These are phyloP conservation scores for Momotus momota DNA, from an alignment of 2,797 vertebrate genomes.

Conservation along the genomic window DNA sequence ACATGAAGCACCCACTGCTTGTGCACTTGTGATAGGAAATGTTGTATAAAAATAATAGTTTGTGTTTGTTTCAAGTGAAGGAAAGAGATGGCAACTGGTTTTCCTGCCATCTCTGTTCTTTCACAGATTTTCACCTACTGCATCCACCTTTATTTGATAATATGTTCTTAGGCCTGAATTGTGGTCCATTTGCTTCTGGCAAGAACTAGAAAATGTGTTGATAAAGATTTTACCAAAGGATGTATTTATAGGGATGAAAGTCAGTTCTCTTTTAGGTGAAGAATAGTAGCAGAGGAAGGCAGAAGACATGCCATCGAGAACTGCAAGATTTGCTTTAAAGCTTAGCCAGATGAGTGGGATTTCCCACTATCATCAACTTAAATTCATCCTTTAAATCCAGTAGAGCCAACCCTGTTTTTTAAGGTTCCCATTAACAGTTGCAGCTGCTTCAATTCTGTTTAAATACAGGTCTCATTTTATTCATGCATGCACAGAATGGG, in stretches of 20 bases:
- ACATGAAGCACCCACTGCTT: neutral
- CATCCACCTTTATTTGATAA: neutral
- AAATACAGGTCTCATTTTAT: slow-evolving; percentile 9
- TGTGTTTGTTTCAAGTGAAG: neutral
- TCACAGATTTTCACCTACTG: neutral
- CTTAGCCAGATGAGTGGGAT: neutral
- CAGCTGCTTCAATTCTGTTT: neutral
- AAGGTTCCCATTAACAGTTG: neutral
- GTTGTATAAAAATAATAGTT: neutral
- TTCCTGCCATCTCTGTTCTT: neutral
- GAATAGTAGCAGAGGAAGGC: neutral
- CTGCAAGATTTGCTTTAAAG: neutral
- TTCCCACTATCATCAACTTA: neutral
- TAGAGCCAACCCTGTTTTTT: neutral
- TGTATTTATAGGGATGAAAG: neutral
- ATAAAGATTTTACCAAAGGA: neutral
- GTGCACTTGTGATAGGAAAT: neutral
- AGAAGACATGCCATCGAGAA: neutral
- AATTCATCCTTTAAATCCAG: neutral
- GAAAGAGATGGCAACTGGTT: neutral
- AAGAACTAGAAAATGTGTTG: neutral
- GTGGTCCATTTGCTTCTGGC: neutral
- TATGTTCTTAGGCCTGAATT: neutral
- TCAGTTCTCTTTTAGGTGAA: neutral
- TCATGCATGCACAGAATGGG: slow-evolving; percentile 25